Evolutionary conservation across 2,888 invertebrate species (phyloP).

Genomic region (Ectemnius continuus): DNA sequence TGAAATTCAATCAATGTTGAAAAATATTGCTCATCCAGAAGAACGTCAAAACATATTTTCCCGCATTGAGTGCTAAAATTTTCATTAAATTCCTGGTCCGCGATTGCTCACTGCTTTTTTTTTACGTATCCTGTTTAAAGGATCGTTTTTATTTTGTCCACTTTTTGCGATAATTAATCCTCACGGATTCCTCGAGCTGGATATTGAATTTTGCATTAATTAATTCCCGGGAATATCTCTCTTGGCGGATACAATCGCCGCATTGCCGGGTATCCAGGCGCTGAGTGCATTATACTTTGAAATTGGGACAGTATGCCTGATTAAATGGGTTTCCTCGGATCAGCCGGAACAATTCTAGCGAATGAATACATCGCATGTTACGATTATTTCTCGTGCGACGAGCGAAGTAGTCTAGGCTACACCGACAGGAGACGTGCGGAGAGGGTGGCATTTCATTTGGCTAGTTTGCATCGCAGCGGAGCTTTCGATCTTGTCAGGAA

Average conservation of each 20-base stretch:
- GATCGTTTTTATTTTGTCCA: not conserved
- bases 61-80: not conserved
- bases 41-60: conserved; percentile 7
- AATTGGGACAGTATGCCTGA: not conserved
- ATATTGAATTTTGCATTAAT: conserved; percentile 3
- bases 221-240: not conserved
- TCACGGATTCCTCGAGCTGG: not conserved
- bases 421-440: not conserved
- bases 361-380: not conserved
- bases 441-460: conserved; percentile 7
- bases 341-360: not conserved
- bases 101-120: no score
- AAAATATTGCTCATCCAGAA: not conserved
- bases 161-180: not conserved
- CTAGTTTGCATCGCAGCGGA: not conserved
- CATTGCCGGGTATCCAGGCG: not conserved
- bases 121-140: no score
- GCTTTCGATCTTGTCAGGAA: not conserved
- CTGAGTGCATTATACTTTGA: not conserved
- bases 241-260: not conserved
- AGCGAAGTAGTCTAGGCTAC: not conserved
- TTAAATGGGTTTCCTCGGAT: not conserved
- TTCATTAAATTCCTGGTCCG: not conserved
- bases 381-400: not conserved
- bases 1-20: not conserved